Conservation (phyloP, 2,888 invertebrate genomes). For the Camponotus fellah region DNA sequence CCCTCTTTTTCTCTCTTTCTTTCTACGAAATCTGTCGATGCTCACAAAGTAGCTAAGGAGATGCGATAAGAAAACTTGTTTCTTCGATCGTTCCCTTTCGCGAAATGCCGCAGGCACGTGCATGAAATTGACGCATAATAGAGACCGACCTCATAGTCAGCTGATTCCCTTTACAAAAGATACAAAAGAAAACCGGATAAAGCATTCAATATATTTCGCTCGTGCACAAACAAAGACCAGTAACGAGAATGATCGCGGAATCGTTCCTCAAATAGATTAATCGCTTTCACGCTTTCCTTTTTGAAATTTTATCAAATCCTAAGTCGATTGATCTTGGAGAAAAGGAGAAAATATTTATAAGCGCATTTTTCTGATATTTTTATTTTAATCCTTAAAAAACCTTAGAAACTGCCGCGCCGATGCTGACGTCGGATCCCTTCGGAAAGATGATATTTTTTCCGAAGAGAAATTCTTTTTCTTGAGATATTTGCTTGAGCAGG, state of each 20-base stretch:
- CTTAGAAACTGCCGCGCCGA: neutral
- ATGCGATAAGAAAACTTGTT: slow-evolving; percentile 13
- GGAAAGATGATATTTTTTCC: slow-evolving; percentile 13
- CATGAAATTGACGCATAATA: slow-evolving; percentile 63
- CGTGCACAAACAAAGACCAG: slow-evolving; percentile 51
- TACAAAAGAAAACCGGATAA: slow-evolving; percentile 67
- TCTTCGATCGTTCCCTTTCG: slow-evolving; percentile 48
- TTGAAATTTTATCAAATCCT: slow-evolving; percentile 6
- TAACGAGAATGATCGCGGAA: slow-evolving; percentile 53
- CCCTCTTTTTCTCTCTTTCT: no score
- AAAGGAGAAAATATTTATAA: neutral
- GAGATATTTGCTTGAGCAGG: slow-evolving; percentile 21
- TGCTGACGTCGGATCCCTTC: neutral
- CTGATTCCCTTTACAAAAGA: slow-evolving; percentile 57
- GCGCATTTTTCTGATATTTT: neutral
- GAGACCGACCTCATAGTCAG: slow-evolving; percentile 52
- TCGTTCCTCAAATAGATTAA: slow-evolving; percentile 41
- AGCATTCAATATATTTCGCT: slow-evolving; percentile 64
- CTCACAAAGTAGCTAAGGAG: neutral
- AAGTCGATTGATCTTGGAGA: neutral
- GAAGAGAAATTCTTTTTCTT: slow-evolving; percentile 9
- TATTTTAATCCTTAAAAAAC: neutral
- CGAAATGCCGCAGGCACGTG: slow-evolving; percentile 43
- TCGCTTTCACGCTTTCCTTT: slow-evolving; percentile 33
- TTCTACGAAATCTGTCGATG: neutral